Conservation (phyloP, 2,113 vertebrate species). For the Hoplias malabaricus region DNA sequence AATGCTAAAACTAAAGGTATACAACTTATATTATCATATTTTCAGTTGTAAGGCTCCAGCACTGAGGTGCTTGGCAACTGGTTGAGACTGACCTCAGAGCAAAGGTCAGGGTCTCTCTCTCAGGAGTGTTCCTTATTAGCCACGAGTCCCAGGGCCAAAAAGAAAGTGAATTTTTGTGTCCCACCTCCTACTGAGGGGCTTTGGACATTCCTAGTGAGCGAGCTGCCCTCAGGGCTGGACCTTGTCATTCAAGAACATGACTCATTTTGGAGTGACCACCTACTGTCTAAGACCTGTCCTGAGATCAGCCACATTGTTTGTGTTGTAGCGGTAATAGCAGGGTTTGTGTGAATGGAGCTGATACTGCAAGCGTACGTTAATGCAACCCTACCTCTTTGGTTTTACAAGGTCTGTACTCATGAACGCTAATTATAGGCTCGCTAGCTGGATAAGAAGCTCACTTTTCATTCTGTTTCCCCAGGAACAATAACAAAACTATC, state of each 20-base stretch:
- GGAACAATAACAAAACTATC: no score
- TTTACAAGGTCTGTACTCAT: background rate
- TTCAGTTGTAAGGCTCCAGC: background rate
- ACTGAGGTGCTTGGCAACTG: background rate
- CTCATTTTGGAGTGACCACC: background rate
- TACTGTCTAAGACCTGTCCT: background rate
- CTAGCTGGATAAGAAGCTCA: background rate
- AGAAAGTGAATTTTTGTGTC: constrained; percentile 21
- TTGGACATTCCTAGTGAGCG: background rate
- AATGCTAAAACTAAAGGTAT: no score
- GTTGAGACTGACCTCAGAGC: background rate
- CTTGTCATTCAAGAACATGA: constrained; percentile 19
- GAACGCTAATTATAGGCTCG: constrained; percentile 7
- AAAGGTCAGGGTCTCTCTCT: constrained; percentile 18
- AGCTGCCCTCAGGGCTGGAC: constrained; percentile 3
- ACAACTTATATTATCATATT: background rate
- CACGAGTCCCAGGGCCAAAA: background rate
- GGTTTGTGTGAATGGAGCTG: background rate
- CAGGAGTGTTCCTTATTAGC: constrained; percentile 28
- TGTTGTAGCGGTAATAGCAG: constrained; percentile 20
- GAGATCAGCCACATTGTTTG: background rate
- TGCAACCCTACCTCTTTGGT: background rate
- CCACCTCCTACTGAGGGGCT: background rate
- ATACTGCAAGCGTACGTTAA: background rate
- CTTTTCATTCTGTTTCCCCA: no score